Evolutionary conservation across 2,113 vertebrate species (phyloP), one percentile per base, ranked within the genome.

Genomic region (human (Homo sapiens)): DNA sequence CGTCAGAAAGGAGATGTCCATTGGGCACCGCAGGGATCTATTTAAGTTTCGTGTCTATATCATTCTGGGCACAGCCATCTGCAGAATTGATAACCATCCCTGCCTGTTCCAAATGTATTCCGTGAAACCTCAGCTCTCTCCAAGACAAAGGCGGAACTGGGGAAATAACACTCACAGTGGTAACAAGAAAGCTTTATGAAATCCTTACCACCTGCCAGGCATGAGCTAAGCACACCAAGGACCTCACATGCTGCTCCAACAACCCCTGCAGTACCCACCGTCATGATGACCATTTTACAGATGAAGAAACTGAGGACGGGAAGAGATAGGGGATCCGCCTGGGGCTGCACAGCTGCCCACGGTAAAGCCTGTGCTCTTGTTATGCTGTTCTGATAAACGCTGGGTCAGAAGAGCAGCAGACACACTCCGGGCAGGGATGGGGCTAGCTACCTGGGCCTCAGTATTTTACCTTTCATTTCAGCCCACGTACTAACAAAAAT

Each of bases 341-440:
- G 3, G 18, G 50, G 57, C 73, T 8, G 22, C 43, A 30, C 35
- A 22, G 70, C 81, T 18, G 2, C 25, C 35, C 18, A 7, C 48
- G 40, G 78, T 35, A 12, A 57, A 2, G 6, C 12, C 72, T 20
- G 45, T 8, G 48, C n/a, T 40, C 38, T 0, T 13, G 0, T 2
- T 0, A 3, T 0, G 2, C 76, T 25, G 17, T 1, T 6, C 57
- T 9, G 57, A 7, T 3, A 43, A 43, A 11, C 17, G 18, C 45
- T 3, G 0, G 22, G 14, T 75, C 64, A 2, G 23, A 43, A 57
- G 48, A 38, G 50, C 43, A 48, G 22, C 1, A 10, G 4, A 20
- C 5, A 11, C 52, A n/a, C 35, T 7, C 0, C 8, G 48, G 32
- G 14, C 0, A 0, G 35, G 66, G 5, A 1, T 1, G 0, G 14